A percentile compares a stretch with the other conserved stretches of the same genome.
phyloP scores from a whole-genome alignment of 2,113 vertebrate species.

The Stictonetta naevosa region DNA sequence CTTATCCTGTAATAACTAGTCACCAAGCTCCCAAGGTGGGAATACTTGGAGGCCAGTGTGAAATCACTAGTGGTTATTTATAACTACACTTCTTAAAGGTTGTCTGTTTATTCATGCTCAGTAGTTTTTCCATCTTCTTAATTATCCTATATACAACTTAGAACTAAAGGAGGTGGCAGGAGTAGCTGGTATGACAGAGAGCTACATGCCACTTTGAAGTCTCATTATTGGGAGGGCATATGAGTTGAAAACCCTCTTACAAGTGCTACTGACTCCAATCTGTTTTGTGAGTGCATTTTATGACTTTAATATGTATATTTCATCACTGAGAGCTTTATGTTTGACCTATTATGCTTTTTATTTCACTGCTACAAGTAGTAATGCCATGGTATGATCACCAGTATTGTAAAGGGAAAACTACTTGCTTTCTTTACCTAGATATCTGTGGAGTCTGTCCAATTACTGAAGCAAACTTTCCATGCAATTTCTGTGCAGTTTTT shows the following conservation, averaged over 20 bases:
- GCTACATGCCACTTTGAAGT: not conserved
- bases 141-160: not conserved
- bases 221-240: not conserved
- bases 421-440: not conserved
- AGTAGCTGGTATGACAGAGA: not conserved
- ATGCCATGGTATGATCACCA: accelerated
- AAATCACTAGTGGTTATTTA: not conserved
- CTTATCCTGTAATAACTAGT: not conserved
- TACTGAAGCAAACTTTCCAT: not conserved
- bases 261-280: not conserved
- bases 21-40: not conserved
- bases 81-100: not conserved
- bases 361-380: not conserved
- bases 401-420: not conserved
- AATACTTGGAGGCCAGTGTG: not conserved
- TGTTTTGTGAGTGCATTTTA: not conserved
- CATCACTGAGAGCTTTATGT: not conserved
- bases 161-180: not conserved
- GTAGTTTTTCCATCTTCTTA: not conserved
- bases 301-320: not conserved
- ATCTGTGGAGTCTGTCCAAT: not conserved
- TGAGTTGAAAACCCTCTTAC: not conserved
- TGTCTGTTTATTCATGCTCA: not conserved
- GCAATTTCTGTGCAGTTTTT: not conserved
- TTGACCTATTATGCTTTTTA: not conserved